phyloP scores from a whole-genome alignment of 2,888 invertebrate species.

The Unio pictorum region DNA sequence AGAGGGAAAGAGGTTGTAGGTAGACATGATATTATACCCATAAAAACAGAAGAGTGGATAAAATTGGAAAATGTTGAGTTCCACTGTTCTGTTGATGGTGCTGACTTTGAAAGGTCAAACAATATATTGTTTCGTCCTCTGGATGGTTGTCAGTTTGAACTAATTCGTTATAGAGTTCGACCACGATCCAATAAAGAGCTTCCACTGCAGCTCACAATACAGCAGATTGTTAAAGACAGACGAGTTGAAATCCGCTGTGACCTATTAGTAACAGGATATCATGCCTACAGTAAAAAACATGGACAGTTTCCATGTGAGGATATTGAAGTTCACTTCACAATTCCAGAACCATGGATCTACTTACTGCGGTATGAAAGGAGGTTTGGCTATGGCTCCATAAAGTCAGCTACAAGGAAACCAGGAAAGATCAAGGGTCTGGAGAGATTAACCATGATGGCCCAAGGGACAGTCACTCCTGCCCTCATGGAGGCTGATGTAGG shows the following conservation, averaged over 20 bases:
- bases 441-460: constrained; percentile 70
- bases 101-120: constrained; percentile 83
- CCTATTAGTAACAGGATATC: constrained; percentile 96
- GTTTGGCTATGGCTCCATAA: constrained; percentile 97
- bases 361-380: constrained; percentile 98
- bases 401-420: constrained; percentile 82
- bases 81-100: constrained; percentile 92
- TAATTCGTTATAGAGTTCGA: constrained; percentile 94
- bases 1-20: constrained; percentile 99
- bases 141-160: constrained; percentile 97
- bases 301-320: constrained; percentile 84
- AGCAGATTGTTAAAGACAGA: constrained; percentile 75
- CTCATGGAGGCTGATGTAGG: constrained; percentile 80
- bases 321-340: constrained; percentile 91
- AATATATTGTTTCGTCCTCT: constrained; percentile 81
- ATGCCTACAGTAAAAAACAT: constrained; percentile 92
- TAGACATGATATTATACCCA: constrained; percentile 97
- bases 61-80: constrained; percentile 94
- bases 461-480: constrained; percentile 65
- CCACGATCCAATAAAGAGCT: constrained; percentile 83
- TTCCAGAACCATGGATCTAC: constrained; percentile 99
- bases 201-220: constrained; percentile 93
- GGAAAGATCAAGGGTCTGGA: constrained; percentile 75
- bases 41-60: constrained; percentile 97
- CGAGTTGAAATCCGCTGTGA: constrained; percentile 95